Evolutionary conservation across 2,888 invertebrate genomes (phyloP), one percentile per base, ranked within the genome.

Genomic region (Loripinus fragilis): DNA sequence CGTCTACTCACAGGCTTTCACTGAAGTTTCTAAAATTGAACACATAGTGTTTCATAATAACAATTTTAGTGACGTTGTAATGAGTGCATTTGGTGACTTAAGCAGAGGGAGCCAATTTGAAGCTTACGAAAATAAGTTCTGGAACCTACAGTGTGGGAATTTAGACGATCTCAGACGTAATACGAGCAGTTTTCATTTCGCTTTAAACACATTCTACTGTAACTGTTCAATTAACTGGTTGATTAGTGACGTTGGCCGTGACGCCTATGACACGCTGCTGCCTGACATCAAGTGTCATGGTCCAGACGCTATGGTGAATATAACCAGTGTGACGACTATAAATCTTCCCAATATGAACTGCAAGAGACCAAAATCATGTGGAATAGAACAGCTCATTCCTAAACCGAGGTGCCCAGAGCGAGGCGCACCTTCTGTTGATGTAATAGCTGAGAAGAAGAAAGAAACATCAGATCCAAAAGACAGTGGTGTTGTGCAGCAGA

Each of bases 111-210:
- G 41, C 20, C 55, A 15, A 8, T 70, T 78, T 17, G 71, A 74
- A 33, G 35, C 73, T 15, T 33, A 74, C 15, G 45, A 30, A 10
- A 83, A 76, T 48, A 25, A 68, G 15, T 74, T 83, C 38, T 81
- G 80, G 78, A 78, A 78, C 52, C 71, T 83, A 71, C 83, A 81
- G 8, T 78, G 83, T 45, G 69, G 68, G 2, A 75, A 74, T 15
- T 12, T 82, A 2, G 78, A 76, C n/a, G 70, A 73, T 28, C 23
- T 79, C 5, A 35, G 42, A 41, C 30, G 25, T 28, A 41, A 52
- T 3, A 23, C 23, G 0, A 30, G 42, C 2, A n/a, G 60, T 2
- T 52, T 78, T 20, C 60, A 72, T 33, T 41, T 69, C 8, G 23
- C 33, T 5, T 41, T 67, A 5, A 82, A 82, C 71, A 76, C 78